Evolutionary conservation across 2,888 invertebrate species (phyloP), one percentile per base, ranked within the genome.

Genomic region (Anarsia innoxiella): DNA sequence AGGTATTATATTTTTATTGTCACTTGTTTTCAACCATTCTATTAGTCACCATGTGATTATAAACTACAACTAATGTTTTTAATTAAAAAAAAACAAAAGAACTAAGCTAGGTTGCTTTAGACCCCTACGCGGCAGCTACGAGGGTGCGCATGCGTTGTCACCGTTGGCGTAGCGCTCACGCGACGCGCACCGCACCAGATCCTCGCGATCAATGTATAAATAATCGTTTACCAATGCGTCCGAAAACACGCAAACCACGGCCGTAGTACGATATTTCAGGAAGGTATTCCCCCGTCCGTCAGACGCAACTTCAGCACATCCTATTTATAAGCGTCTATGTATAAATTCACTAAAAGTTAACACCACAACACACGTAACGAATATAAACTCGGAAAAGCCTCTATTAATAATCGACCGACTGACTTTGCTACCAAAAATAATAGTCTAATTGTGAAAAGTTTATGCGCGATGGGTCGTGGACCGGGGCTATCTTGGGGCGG

Each of bases 381-480:
- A 84, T 84, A 84, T 83, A 85, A 83, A 83, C 85, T 85, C 82
- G 82, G 79, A 83, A 84, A 84, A 85, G 83, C 83, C 83, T 82
- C 86, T 86, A 86, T 86, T 86, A 86, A 86, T 86, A 86, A 83
- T 84, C 86, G 85, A 80, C 84, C 84, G 85, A 84, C 85, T 83
- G 85, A 84, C 85, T 83, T 84, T 78, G 84, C 84, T 84, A 85
- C 85, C 86, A 83, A 86, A 86, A 86, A 86, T 86, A 86, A 86
- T 86, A 84, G 86, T 86, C 86, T 86, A 86, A 86, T 86, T 86
- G 83, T 83, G 86, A 85, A 83, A 84, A 84, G 84, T 84, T 84
- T 83, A 83, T 84, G 82, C 80, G 80, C 77, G 85, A 83, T 83
- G 84, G 84, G 78, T 83, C 83, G 84, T 79, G 84, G 84, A 84